phyloP scores from a whole-genome alignment of 2,113 vertebrate genomes.

The Narcine bancroftii region DNA sequence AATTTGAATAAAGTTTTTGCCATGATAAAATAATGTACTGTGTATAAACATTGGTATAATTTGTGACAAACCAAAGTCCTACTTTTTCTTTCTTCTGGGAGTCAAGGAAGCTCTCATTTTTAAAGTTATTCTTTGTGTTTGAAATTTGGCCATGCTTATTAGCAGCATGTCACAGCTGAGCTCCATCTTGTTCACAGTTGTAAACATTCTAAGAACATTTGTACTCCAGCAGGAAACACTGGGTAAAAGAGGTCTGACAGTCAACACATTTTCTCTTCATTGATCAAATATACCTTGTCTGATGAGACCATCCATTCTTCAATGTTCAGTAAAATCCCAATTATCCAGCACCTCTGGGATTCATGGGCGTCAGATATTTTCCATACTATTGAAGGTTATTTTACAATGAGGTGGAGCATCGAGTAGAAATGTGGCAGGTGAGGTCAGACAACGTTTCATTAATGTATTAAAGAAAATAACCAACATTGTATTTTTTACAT shows the following conservation, averaged over 20 bases:
- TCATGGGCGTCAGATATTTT: too few relatives aligned
- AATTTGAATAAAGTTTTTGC: background rate
- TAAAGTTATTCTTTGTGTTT: background rate
- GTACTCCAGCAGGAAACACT: background rate
- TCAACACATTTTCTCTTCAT: background rate
- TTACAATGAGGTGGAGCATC: too few relatives aligned
- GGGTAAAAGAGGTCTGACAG: background rate
- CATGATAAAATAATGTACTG: background rate
- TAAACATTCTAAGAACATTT: background rate
- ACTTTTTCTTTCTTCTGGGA: background rate
- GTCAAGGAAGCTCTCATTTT: background rate
- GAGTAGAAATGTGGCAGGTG: too few relatives aligned
- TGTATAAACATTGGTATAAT: background rate
- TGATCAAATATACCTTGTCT: background rate
- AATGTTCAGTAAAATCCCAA: background rate
- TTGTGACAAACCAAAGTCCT: background rate
- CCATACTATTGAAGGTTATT: too few relatives aligned
- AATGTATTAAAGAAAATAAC: too few relatives aligned
- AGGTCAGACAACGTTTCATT: too few relatives aligned
- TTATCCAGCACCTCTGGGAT: too few relatives aligned
- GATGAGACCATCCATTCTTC: background rate
- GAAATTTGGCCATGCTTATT: background rate
- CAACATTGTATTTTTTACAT: too few relatives aligned
- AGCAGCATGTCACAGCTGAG: background rate
- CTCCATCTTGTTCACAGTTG: background rate